Evolutionary conservation across 2,113 vertebrate species (phyloP).

Genomic region (Picathartes gymnocephalus): DNA sequence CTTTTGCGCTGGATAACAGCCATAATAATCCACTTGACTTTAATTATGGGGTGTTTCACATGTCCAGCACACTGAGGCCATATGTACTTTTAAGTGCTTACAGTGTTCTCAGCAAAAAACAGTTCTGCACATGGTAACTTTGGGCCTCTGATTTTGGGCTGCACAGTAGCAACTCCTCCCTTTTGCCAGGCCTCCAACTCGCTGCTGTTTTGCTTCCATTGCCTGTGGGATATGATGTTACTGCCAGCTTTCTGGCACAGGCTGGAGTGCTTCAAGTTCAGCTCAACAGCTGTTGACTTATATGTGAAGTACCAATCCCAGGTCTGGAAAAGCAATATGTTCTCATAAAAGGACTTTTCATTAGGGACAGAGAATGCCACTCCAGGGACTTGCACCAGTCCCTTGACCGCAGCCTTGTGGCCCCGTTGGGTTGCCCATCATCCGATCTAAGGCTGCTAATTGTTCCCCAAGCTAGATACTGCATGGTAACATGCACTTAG

Average conservation of each 20-base stretch:
- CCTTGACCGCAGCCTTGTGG: neutral
- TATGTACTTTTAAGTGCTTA: neutral
- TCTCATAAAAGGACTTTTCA: neutral
- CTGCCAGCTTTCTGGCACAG: neutral
- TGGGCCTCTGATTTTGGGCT: neutral
- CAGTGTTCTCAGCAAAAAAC: neutral
- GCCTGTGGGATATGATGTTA: neutral
- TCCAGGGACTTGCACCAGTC: neutral
- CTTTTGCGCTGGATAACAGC: neutral
- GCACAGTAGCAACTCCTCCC: neutral
- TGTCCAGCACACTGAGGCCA: neutral
- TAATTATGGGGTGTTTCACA: neutral
- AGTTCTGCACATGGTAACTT: neutral
- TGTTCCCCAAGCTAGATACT: neutral
- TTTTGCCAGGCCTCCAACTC: neutral
- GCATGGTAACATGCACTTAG: neutral
- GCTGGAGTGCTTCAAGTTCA: neutral
- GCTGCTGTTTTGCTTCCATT: neutral
- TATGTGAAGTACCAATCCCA: fast-evolving
- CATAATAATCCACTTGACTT: neutral
- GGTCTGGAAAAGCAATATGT: neutral
- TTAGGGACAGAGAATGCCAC: neutral
- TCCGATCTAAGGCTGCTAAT: neutral
- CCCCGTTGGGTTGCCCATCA: neutral
- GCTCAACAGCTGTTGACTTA: neutral